Percentiles rank a stretch among this genome's conserved stretches.
Evolutionary conservation across 2,888 invertebrate species (phyloP).

Genomic region (Sinelater perroti): DNA sequence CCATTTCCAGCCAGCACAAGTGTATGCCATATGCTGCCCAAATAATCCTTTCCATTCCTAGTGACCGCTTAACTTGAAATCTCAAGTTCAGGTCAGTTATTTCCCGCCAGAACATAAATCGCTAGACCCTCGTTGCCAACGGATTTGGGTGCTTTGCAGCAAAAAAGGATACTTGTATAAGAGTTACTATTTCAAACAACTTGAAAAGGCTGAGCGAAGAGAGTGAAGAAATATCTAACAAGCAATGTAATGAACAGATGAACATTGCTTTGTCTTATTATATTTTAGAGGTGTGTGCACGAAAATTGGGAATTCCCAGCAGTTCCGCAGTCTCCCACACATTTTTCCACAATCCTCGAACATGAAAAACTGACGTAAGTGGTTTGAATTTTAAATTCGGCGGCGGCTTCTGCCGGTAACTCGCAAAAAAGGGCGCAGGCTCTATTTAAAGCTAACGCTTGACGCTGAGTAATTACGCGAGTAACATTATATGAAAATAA

Average conservation of each 20-base stretch:
- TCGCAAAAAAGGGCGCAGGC: conserved; percentile 1
- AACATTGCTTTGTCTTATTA: no score
- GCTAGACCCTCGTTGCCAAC: background rate
- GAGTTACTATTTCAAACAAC: background rate
- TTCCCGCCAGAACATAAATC: background rate
- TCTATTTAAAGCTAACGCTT: conserved; percentile 7
- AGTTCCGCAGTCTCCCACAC: background rate
- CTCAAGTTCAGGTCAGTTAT: background rate
- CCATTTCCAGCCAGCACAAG: no score
- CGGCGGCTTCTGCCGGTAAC: conserved; percentile 7
- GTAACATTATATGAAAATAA: conserved; percentile 9
- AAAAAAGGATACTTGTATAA: background rate
- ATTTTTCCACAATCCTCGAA: background rate
- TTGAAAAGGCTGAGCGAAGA: background rate
- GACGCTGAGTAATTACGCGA: conserved; percentile 6
- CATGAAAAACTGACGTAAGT: conserved; percentile 1
- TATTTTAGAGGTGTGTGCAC: background rate
- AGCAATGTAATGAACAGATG: background rate
- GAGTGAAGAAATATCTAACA: background rate
- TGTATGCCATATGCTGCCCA: no score
- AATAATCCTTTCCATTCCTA: no score
- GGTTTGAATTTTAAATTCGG: conserved; percentile 10
- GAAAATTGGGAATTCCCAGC: background rate
- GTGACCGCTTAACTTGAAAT: no score
- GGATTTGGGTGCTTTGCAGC: background rate